These are phyloP conservation scores for Hydrozoanthus tunicans DNA, from an alignment of 64 coral and sea anemone species.

Conservation along the genomic window DNA sequence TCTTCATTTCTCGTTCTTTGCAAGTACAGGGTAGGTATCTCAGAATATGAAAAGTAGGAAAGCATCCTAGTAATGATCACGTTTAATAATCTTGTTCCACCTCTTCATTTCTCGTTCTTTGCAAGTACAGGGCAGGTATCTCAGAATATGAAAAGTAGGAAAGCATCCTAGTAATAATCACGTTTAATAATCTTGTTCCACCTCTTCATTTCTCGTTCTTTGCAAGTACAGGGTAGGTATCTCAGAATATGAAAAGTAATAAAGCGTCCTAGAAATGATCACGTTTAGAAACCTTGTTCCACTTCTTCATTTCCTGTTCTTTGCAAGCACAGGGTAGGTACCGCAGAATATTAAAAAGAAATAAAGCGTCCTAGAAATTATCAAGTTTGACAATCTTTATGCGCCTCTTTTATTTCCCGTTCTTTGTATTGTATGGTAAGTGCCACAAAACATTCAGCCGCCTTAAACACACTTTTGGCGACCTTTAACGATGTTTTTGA, in stretches of 20 bases:
- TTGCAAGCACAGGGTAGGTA: conserved; percentile 70
- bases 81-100: conserved; percentile 91
- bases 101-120: conserved; percentile 93
- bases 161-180: conserved; percentile 82
- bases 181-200: conserved; percentile 90
- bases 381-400: conserved; percentile 85
- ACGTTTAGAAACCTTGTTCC: conserved; percentile 91
- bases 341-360: too few relatives aligned
- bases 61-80: conserved; percentile 93
- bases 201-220: conserved; percentile 96
- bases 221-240: conserved; percentile 87
- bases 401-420: conserved; percentile 89
- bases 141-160: too few relatives aligned
- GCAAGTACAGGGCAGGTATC: conserved; percentile 58
- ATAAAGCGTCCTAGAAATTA: conserved; percentile 74
- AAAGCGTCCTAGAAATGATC: conserved; percentile 90
- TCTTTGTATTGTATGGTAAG: conserved; percentile 86
- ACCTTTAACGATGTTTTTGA: too few relatives aligned
- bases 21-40: conserved; percentile 84
- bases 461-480: too few relatives aligned
- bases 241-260: not conserved
- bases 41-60: not conserved
- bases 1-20: conserved; percentile 93
- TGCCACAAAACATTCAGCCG: not conserved
- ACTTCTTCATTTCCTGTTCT: conserved; percentile 93